Percentiles rank a stretch among this genome's conserved stretches.
phyloP scores from a whole-genome alignment of 2,888 invertebrate species.

The Morpho achilles region DNA sequence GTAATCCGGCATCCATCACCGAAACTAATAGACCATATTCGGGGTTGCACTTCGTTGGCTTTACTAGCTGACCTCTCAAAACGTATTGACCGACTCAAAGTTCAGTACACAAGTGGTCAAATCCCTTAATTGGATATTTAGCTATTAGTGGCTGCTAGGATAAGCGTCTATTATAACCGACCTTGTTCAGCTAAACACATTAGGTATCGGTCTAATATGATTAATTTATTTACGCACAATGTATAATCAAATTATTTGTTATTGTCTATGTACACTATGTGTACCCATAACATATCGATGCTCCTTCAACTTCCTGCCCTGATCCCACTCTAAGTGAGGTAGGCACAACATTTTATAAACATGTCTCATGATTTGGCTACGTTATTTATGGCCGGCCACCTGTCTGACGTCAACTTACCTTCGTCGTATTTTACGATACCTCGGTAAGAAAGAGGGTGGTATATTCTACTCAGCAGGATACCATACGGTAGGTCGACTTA shows the following conservation, averaged over 20 bases:
- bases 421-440: too few species aligned
- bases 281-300: too few species aligned
- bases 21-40: slow-evolving; percentile 67
- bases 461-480: too few species aligned
- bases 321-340: too few species aligned
- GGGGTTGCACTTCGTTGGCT: slow-evolving; percentile 72
- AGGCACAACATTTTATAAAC: too few species aligned
- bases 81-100: slow-evolving; percentile 66
- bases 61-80: slow-evolving; percentile 67
- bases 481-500: too few species aligned
- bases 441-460: too few species aligned
- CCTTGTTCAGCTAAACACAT: slow-evolving; percentile 24
- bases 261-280: too few species aligned
- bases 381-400: too few species aligned
- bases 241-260: slow-evolving; percentile 5
- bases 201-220: slow-evolving; percentile 16
- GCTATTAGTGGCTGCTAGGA: slow-evolving; percentile 42
- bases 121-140: slow-evolving; percentile 65
- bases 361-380: too few species aligned
- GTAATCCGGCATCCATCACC: slow-evolving; percentile 59
- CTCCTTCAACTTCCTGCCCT: too few species aligned
- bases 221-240: slow-evolving; percentile 15
- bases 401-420: too few species aligned
- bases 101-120: slow-evolving; percentile 67
- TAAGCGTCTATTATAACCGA: slow-evolving; percentile 18